These are phyloP conservation scores for Drosophila paranaensis DNA, from an alignment of 2,888 invertebrate species.

Conservation along the genomic window DNA sequence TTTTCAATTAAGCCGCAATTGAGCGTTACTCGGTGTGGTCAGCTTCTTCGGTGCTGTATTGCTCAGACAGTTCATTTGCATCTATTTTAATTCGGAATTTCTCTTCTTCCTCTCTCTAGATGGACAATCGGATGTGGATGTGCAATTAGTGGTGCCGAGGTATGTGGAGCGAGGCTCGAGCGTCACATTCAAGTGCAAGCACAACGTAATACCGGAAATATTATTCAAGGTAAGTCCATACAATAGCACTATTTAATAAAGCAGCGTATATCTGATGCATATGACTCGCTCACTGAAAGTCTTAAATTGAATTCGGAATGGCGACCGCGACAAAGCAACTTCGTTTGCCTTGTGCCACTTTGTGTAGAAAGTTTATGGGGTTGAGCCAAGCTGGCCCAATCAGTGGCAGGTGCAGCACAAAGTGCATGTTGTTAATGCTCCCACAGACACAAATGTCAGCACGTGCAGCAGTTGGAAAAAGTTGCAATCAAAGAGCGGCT, in stretches of 20 bases:
- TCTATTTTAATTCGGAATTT: slow-evolving; percentile 18
- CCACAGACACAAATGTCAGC: slow-evolving; percentile 11
- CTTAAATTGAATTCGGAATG: slow-evolving; percentile 55
- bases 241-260: neutral
- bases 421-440: slow-evolving; percentile 26
- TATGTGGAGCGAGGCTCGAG: slow-evolving; percentile 91
- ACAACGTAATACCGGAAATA: slow-evolving; percentile 90
- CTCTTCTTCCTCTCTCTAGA: slow-evolving; percentile 67
- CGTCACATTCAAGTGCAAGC: slow-evolving; percentile 90
- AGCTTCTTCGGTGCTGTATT: slow-evolving; percentile 19
- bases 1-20: slow-evolving; percentile 70
- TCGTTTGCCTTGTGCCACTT: slow-evolving; percentile 59
- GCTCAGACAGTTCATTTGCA: slow-evolving; percentile 12
- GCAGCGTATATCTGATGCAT: slow-evolving; percentile 14
- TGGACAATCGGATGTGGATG: slow-evolving; percentile 87
- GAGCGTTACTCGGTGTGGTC: slow-evolving; percentile 23
- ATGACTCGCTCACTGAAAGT: slow-evolving; percentile 32
- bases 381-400: slow-evolving; percentile 12
- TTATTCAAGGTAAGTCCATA: slow-evolving; percentile 90
- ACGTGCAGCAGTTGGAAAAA: slow-evolving; percentile 15
- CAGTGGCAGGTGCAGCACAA: slow-evolving; percentile 19
- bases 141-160: slow-evolving; percentile 89
- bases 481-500: slow-evolving; percentile 25
- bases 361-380: slow-evolving; percentile 25
- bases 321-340: slow-evolving; percentile 42